Conservation (phyloP, 2,113 vertebrate species). For the Calidris pygmaea region DNA sequence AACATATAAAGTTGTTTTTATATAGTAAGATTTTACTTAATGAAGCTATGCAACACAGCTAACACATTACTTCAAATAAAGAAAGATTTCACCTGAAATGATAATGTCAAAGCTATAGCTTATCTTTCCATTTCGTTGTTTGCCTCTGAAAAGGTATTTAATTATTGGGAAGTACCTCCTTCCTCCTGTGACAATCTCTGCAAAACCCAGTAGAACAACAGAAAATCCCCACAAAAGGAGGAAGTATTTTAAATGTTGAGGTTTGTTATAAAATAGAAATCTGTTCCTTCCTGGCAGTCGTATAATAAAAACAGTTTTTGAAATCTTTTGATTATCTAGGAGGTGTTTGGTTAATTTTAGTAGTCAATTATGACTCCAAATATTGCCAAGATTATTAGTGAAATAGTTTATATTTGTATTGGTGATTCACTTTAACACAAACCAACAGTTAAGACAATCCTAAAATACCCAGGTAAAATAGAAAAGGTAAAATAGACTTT, state of each 20-base stretch:
- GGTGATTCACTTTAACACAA: neutral
- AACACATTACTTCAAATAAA: neutral
- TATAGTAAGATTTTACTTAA: neutral
- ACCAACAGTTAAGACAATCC: neutral
- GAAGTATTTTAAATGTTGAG: neutral
- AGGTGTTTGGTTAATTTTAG: neutral
- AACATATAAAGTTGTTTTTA: no score
- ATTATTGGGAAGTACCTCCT: neutral
- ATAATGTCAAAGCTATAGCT: neutral
- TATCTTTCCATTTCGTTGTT: neutral
- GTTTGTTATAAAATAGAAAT: neutral
- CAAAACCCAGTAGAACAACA: neutral
- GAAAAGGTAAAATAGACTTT: neutral
- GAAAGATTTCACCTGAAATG: neutral
- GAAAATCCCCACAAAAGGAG: neutral
- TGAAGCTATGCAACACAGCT: neutral
- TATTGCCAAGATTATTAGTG: neutral
- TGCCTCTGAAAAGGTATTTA: neutral
- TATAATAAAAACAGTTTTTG: neutral
- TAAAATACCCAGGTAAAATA: neutral
- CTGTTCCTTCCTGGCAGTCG: neutral
- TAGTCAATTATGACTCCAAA: neutral
- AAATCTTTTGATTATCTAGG: neutral
- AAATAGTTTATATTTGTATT: neutral
- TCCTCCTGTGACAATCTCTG: neutral